Evolutionary conservation across 2,888 invertebrate genomes (phyloP), one percentile per base, ranked within the genome.

Genomic region (Monopis laevigella): DNA sequence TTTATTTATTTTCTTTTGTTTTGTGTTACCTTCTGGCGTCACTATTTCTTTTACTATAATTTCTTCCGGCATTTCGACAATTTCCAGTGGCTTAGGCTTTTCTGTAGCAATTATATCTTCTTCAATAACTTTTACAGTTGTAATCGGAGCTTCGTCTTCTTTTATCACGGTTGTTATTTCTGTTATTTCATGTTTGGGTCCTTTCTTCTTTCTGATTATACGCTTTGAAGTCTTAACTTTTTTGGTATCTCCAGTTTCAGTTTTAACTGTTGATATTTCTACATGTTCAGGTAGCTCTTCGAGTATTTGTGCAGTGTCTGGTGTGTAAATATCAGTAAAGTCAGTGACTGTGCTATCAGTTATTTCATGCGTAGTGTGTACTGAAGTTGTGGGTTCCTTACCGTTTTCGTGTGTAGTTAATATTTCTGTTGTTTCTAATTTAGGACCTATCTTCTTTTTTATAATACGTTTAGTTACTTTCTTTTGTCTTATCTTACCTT

Each of bases 401-500:
- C 38, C 44, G 43, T 75, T 74, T 56, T 77, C 75, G 47, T 78
- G 72, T 28, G 73, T 53, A 0, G 78, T 81, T 48, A 70, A 65
- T 48, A 82, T 75, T 56, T 71, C 68, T 18, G 72, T 77, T 27
- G 62, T 62, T 55, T 78, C 68, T 17, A 65, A 61, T 34, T 54
- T 53, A 27, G 59, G 57, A 36, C 61, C 44, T 43, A 51, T 54
- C 40, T 55, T 47, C 42, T 58, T 66, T 44, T 68, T 74, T 17
- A 68, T 47, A 6, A 39, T 43, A 43, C 44, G 44, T 17, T 44
- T 44, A 12, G 30, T 38, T 21, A 34, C 17, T 30, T 29, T 41
- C 32, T 38, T 44, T 3, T 17, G 24, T 2, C 14, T 39, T 2
- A 40, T 16, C 32, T 34, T 34, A 34, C 34, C 34, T 4, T 34